Base-by-base conservation (phyloP, 2,888 invertebrate species). In the Eucriotettix oculatus region DNA sequence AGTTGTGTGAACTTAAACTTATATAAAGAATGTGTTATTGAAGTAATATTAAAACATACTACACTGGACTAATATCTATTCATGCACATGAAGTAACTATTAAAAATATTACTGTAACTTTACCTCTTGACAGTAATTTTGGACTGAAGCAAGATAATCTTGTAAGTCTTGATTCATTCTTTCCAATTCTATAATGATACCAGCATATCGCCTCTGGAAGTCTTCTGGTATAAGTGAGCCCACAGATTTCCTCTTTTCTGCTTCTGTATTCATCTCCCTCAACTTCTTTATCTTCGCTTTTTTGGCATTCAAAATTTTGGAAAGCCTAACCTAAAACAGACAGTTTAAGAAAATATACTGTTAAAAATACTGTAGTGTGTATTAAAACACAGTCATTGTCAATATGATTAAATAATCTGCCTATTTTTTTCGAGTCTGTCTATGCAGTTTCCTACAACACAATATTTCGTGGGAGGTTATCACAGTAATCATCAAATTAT, bases 151-250 rank as follows among this genome's bases (percentile, higher is more conserved):
- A 57, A 96, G 79, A 71, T 87, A 88, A 64, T 86, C 85, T 71
- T 90, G 87, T 65, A 97, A 80, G 71, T 94, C 90, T 67, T 82
- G 81, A 74, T 97, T 97, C 75, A 97, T 83, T 69, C 85, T 86
- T 70, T 96, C 96, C 67, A 97, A 80, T 65, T 94, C 91, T 59
- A 96, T 84, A 3, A 97, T 85, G 57, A 75, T 72, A 64, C 84
- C 82, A 14, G 96, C 96, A 76, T 97, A 97, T 69, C 86, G 85
- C 66, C 87, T 82, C 72, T 95, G 91, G 72, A 95, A 97, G 69
- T 95, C 94, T 63, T 88, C 84, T 9, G 87, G 82, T 68, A 91
- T 81, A 63, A 81, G 80, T 68, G 87, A 83, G 42, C 87, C 86
- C 71, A 86, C 87, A 0, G 90, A 88, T 73, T 85, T 84, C 71